Conservation (phyloP, 1,140 invertebrate genomes). For the Drosophila varians region DNA sequence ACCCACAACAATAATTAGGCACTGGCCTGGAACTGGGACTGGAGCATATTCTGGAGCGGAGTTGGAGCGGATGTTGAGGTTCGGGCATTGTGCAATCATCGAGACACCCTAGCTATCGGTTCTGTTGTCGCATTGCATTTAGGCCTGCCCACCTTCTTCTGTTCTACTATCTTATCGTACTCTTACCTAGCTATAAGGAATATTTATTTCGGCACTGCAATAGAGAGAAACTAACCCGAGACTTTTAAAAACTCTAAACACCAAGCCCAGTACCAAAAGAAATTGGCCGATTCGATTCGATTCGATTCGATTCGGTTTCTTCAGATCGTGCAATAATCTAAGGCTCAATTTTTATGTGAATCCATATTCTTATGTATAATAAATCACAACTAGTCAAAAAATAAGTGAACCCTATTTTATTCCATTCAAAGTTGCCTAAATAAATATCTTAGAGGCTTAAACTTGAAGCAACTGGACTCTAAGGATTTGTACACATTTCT, state of each 20-base stretch:
- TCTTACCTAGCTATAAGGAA: conserved; percentile 69
- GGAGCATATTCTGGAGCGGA: not conserved
- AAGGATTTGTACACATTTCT: too few relatives aligned
- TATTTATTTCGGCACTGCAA: conserved; percentile 64
- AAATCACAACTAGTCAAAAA: conserved; percentile 54
- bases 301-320: conserved; percentile 17
- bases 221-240: conserved; percentile 68
- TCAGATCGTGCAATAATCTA: conserved; percentile 29
- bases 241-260: conserved; percentile 36
- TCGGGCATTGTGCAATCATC: conserved; percentile 53
- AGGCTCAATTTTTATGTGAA: conserved; percentile 59
- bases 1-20: conserved; percentile 87
- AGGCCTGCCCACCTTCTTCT: conserved; percentile 63
- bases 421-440: too few relatives aligned
- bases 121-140: conserved; percentile 74
- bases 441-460: too few relatives aligned
- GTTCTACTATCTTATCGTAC: conserved; percentile 69
- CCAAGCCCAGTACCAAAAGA: conserved; percentile 48
- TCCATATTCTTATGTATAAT: conserved; percentile 50
- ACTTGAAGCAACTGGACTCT: too few relatives aligned
- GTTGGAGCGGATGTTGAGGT: conserved; percentile 13
- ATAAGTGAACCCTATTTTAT: not conserved
- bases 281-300: conserved; percentile 16
- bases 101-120: conserved; percentile 49
- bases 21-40: not conserved